Base-by-base conservation (phyloP, 1,140 invertebrate genomes). In the Drosophila ohnishii region DNA sequence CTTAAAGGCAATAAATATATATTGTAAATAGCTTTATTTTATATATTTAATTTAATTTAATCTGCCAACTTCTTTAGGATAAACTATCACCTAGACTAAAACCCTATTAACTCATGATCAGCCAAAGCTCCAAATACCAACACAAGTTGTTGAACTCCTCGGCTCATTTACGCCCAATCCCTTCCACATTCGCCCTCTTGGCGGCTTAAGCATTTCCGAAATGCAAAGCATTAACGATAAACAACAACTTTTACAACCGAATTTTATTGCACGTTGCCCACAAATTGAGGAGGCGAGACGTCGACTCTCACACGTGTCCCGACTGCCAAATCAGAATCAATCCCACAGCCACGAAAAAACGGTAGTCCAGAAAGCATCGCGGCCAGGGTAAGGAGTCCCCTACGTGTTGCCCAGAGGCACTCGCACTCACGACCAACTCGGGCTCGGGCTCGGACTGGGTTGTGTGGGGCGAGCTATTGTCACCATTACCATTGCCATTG, bases 141-240 rank as follows among this genome's bases (percentile, higher is more conserved):
- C 11, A 30, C 8, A 59, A 25, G 80, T 78, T 83, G 80, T 83
- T 83, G 80, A 83, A 75, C 80, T 75, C 39, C 56, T 47, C 11
- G 25, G 44, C 62, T 55, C 66, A 71, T 71, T 37, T 57, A 70
- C 50, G 10, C 19, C 42, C 65, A 28, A 34, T 32, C 57, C 64
- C 63, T 32, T 22, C 40, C 19, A n/a, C 39, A 44, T 34, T 47
- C 47, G 13, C 62, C 45, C 47, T 25, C 37, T 55, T 19, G 25
- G 22, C 30, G 40, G 32, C 50, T 59, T 71, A 22, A 66, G 47
- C 63, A 80, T 66, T 76, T 76, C 66, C 73, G 58, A 83, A 80
- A 84, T 84, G 80, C 81, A 85, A 84, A 84, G 80, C 65, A 80
- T 88, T 88, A 70, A 74, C 73, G 67, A 87, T 87, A 88, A 87